Conservation (phyloP, 2,797 vertebrate species). For the Pygocentrus nattereri region DNA sequence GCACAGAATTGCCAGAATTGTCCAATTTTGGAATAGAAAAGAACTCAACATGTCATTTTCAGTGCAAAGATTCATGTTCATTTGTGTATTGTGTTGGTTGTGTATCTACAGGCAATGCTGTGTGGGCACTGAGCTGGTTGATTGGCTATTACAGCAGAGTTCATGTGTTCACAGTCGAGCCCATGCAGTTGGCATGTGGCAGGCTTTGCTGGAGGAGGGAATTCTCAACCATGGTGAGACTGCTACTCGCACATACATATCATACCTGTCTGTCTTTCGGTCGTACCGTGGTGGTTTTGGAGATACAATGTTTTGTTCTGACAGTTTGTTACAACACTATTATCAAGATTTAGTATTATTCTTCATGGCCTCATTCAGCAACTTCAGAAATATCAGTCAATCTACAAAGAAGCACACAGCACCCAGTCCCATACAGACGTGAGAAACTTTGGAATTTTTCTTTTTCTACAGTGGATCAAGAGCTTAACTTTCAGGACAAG, state of each 20-base stretch:
- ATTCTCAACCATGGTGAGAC: slow-evolving; percentile 93
- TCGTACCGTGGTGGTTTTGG: too few species aligned
- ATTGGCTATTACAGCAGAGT: slow-evolving; percentile 97
- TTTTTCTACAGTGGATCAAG: slow-evolving; percentile 88
- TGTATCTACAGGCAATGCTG: slow-evolving; percentile 89
- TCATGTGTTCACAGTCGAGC: slow-evolving; percentile 93
- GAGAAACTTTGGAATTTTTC: not conserved
- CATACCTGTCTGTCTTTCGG: too few species aligned
- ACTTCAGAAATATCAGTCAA: not conserved
- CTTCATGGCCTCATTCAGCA: too few species aligned
- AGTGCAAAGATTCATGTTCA: too few species aligned
- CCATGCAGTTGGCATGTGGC: slow-evolving; percentile 98
- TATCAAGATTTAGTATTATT: too few species aligned
- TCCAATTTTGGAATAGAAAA: too few species aligned
- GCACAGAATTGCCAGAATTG: too few species aligned
- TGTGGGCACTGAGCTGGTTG: slow-evolving; percentile 96
- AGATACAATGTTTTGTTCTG: too few species aligned
- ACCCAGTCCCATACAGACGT: not conserved
- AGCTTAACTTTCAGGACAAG: slow-evolving; percentile 96
- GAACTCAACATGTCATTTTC: too few species aligned
- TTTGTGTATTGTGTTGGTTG: not conserved
- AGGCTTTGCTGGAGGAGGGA: slow-evolving; percentile 92
- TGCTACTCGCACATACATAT: not conserved
- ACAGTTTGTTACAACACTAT: too few species aligned
- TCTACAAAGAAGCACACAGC: not conserved